Conservation (phyloP, 2,113 vertebrate species). For the Callipepla squamata region DNA sequence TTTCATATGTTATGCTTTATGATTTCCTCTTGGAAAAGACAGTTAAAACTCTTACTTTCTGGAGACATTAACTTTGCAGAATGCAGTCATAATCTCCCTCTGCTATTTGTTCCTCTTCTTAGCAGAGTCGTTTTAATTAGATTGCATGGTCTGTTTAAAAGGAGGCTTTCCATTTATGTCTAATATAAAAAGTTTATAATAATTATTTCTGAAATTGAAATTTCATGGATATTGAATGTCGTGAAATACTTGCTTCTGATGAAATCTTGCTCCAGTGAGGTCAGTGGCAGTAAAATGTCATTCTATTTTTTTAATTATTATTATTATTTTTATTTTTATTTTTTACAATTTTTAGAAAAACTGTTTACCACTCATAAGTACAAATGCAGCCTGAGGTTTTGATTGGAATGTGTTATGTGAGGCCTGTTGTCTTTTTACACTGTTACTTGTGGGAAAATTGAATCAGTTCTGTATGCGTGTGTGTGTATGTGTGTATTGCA, state of each 20-base stretch:
- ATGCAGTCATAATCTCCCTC: slow-evolving; percentile 35
- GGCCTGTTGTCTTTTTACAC: slow-evolving; percentile 59
- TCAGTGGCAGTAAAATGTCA: slow-evolving; percentile 36
- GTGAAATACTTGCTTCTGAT: neutral
- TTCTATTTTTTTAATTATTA: neutral
- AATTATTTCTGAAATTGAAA: slow-evolving; percentile 36
- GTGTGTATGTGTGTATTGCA: slow-evolving; percentile 24
- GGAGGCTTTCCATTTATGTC: slow-evolving; percentile 2
- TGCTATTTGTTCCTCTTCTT: slow-evolving; percentile 21
- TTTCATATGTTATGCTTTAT: neutral
- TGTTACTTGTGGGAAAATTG: slow-evolving; percentile 61
- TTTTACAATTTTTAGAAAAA: slow-evolving; percentile 19
- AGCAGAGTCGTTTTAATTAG: slow-evolving; percentile 14
- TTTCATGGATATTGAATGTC: slow-evolving; percentile 8
- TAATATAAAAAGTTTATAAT: slow-evolving; percentile 18
- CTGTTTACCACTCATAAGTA: slow-evolving; percentile 62
- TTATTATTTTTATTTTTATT: neutral
- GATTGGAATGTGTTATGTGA: slow-evolving; percentile 47
- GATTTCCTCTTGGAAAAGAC: slow-evolving; percentile 25
- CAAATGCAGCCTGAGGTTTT: slow-evolving; percentile 59
- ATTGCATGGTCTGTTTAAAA: neutral
- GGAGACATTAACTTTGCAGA: slow-evolving; percentile 23
- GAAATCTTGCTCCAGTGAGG: slow-evolving; percentile 33
- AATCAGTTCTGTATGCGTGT: slow-evolving; percentile 4
- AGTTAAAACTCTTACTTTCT: neutral